Evolutionary conservation across 1,140 invertebrate genomes (phyloP).

Genomic region (Popillia japonica): DNA sequence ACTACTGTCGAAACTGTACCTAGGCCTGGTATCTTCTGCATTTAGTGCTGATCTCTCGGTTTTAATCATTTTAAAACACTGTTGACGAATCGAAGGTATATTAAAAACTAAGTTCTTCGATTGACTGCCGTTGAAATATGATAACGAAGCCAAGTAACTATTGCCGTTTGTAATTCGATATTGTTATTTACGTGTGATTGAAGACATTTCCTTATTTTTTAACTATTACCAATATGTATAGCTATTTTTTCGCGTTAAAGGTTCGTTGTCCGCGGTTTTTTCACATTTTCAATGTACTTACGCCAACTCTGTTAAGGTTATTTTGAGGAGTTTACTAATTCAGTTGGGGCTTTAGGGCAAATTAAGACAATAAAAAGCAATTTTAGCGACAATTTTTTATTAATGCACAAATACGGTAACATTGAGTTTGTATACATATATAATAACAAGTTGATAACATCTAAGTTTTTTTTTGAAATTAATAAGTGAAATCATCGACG

Average conservation of each 20-base stretch:
- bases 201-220: neutral
- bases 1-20: conserved; percentile 71
- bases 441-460: conserved; percentile 60
- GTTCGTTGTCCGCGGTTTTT: neutral
- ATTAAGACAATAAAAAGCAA: conserved; percentile 12
- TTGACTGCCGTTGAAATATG: neutral
- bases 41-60: conserved; percentile 55
- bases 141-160: conserved; percentile 16
- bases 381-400: conserved; percentile 52
- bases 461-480: conserved; percentile 35
- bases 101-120: neutral
- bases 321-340: neutral
- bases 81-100: neutral
- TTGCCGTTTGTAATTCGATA: neutral
- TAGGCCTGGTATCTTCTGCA: conserved; percentile 61
- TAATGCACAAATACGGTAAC: conserved; percentile 62
- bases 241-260: neutral
- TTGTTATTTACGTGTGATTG: neutral
- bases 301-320: neutral
- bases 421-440: conserved; percentile 61
- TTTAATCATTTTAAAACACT: conserved; percentile 27
- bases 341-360: neutral
- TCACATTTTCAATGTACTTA: neutral
- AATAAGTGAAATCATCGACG: conserved; percentile 19
- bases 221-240: too few species aligned